Evolutionary conservation across 2,113 vertebrate genomes (phyloP), one percentile per base, ranked within the genome.

Genomic region (Regulus satrapa): DNA sequence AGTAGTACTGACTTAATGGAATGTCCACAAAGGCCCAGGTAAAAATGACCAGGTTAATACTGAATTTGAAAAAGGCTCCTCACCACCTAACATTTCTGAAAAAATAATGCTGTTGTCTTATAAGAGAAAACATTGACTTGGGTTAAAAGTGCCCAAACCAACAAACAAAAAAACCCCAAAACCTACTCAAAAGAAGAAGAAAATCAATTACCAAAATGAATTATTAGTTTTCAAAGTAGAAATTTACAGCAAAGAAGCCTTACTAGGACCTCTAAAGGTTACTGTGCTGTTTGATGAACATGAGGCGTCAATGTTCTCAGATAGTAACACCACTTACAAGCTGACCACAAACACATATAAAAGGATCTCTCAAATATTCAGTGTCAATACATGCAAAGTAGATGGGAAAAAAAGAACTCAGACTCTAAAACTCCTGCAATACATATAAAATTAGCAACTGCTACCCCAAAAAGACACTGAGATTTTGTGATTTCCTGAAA

Each of bases 51-150:
- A 49, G 5, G 20, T 41, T 61, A 43, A 63, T 40, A n/a, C 3
- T 34, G 29, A 49, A n/a, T 84, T 91, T 77, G 9, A 18, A 81
- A 62, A 80, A 71, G 7, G 3, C 23, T 83, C 23, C 49, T 77
- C 43, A n/a, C 6, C 76, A n/a, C 8, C 5, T 54, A 32, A 76
- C 12, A 13, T 14, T 88, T 89, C 55, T 74, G 49, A 40, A 82
- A 86, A 88, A 69, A 18, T 1, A 5, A 14, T 29, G 15, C 13
- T 61, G 31, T 79, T 0, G 0, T 36, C 4, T 19, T 45, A 18
- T 54, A 73, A 61, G 36, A 62, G 18, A 9, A 81, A 81, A 58
- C 5, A 9, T 24, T 32, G 79, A 34, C 18, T 67, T 58, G 10
- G 5, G 9, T 28, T 45, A 59, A 85, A 85, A 8, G 24, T 46